phyloP scores from a whole-genome alignment of 2,797 vertebrate genomes.

The Sparidentex hasta region DNA sequence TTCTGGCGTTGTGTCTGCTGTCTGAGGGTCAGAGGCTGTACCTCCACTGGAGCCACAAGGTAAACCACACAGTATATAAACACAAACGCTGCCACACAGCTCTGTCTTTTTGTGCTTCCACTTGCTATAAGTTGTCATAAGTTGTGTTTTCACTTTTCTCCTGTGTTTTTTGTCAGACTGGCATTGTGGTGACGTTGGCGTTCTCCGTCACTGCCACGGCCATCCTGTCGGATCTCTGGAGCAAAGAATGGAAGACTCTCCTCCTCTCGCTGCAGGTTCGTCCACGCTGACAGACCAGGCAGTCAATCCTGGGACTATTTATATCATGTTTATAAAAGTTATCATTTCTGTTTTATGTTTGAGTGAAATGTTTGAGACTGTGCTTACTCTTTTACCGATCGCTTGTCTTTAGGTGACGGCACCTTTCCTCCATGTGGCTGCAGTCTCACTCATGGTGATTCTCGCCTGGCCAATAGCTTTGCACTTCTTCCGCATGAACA shows the following conservation, averaged over 20 bases:
- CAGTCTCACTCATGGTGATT: slow-evolving; percentile 87
- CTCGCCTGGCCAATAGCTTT: slow-evolving; percentile 91
- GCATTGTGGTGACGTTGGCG: slow-evolving; percentile 82
- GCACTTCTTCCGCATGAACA: slow-evolving; percentile 89
- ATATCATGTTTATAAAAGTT: not conserved
- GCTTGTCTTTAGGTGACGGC: slow-evolving; percentile 87
- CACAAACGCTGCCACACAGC: no score
- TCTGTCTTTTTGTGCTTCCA: not conserved
- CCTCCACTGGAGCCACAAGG: slow-evolving; percentile 94
- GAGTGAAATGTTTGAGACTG: not conserved
- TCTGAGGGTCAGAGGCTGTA: slow-evolving; percentile 91
- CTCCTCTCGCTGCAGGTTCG: slow-evolving; percentile 92
- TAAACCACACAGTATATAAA: slow-evolving; percentile 53
- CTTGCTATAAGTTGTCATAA: not conserved
- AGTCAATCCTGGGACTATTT: not conserved
- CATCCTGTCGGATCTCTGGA: slow-evolving; percentile 87
- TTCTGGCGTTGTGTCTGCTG: slow-evolving; percentile 90
- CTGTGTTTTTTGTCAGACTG: slow-evolving; percentile 79
- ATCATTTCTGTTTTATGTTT: not conserved
- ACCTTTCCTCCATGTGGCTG: slow-evolving; percentile 91
- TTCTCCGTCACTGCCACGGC: slow-evolving; percentile 81
- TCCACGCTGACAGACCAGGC: not conserved
- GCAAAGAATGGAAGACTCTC: slow-evolving; percentile 89
- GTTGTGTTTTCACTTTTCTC: not conserved
- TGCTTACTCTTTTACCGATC: not conserved